These are phyloP conservation scores for Oryctes rhinoceros DNA, from an alignment of 1,140 invertebrate genomes.

Conservation along the genomic window DNA sequence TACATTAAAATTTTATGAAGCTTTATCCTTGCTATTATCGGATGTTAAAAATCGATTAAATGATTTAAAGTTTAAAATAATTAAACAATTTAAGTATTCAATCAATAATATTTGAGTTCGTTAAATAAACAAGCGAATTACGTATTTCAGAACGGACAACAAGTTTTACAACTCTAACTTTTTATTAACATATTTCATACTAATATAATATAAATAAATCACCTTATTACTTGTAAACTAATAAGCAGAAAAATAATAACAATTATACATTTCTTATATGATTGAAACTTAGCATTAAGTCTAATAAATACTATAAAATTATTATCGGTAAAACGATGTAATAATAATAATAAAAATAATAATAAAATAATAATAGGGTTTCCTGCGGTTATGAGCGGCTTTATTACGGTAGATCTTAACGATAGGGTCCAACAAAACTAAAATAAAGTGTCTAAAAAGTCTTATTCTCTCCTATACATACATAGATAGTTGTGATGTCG, in stretches of 20 bases:
- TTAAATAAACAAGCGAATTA: too few species aligned
- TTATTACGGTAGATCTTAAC: slow-evolving; percentile 22
- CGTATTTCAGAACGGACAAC: too few species aligned
- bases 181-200: slow-evolving; percentile 6
- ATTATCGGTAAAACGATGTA: background rate
- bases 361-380: slow-evolving; percentile 27
- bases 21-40: too few species aligned
- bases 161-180: too few species aligned
- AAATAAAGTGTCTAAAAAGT: slow-evolving; percentile 13
- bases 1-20: too few species aligned
- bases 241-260: background rate
- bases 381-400: slow-evolving; percentile 7
- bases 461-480: slow-evolving; percentile 14
- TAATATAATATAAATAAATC: background rate
- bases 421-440: slow-evolving; percentile 28
- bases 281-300: slow-evolving; percentile 12
- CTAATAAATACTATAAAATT: background rate
- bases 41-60: too few species aligned
- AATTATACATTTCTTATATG: slow-evolving; percentile 27
- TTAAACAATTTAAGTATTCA: too few species aligned
- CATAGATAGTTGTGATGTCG: slow-evolving; percentile 21
- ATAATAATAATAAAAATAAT: background rate
- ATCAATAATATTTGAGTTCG: too few species aligned
- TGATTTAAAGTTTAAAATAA: too few species aligned
- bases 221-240: background rate